phyloP scores from a whole-genome alignment of 2,888 invertebrate species.

The Thyatira batis region DNA sequence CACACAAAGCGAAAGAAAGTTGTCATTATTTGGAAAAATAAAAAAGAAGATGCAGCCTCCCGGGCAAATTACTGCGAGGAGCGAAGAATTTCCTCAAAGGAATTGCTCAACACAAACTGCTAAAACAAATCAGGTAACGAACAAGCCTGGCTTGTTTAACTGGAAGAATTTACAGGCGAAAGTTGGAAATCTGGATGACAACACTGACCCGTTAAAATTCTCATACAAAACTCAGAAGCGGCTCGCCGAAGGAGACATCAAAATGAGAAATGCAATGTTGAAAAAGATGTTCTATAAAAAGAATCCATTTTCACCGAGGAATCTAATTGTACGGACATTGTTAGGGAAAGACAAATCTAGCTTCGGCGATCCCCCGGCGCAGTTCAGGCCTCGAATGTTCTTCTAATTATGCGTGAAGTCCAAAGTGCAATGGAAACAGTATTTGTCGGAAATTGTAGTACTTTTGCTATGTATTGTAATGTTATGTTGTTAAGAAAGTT shows the following conservation, averaged over 20 bases:
- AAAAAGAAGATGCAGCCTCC: conserved; percentile 47
- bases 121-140: conserved; percentile 9
- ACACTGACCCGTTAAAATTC: conserved; percentile 41
- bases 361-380: conserved; percentile 50
- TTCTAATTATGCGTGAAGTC: conserved; percentile 36
- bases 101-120: conserved; percentile 41
- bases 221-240: conserved; percentile 54
- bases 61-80: conserved; percentile 5
- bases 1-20: conserved; percentile 67
- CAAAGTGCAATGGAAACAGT: conserved; percentile 26
- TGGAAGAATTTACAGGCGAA: conserved; percentile 56
- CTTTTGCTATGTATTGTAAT: conserved; percentile 14
- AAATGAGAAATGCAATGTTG: conserved; percentile 59
- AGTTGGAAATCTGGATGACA: conserved; percentile 23
- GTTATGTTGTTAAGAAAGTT: conserved; percentile 30
- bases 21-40: conserved; percentile 60
- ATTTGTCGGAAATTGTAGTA: conserved; percentile 30
- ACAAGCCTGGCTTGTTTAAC: conserved; percentile 39
- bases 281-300: conserved; percentile 66
- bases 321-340: conserved; percentile 60
- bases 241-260: conserved; percentile 55
- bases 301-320: conserved; percentile 69
- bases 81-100: conserved; percentile 25
- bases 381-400: conserved; percentile 57
- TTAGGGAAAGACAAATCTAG: conserved; percentile 64